These are phyloP conservation scores for Calidris pugnax DNA, from an alignment of 2,113 vertebrate species.

Conservation along the genomic window DNA sequence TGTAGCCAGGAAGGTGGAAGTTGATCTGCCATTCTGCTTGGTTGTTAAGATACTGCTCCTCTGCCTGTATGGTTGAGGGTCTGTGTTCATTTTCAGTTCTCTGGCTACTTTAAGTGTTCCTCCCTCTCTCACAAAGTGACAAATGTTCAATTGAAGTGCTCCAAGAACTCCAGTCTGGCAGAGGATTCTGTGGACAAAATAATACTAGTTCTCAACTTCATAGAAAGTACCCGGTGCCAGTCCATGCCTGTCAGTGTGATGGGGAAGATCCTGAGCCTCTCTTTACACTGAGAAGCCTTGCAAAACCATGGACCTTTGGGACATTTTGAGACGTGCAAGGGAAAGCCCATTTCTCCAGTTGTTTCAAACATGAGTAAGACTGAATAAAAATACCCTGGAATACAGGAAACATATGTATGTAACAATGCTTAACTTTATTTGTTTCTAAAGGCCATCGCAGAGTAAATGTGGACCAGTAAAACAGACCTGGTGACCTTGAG, in stretches of 20 bases:
- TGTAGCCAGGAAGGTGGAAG: neutral
- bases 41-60: neutral
- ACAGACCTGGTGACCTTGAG: neutral
- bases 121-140: neutral
- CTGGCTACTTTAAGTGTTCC: neutral
- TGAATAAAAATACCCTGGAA: neutral
- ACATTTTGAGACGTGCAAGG: neutral
- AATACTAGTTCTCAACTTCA: neutral
- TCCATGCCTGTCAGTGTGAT: neutral
- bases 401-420: rapidly evolving
- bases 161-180: neutral
- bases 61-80: neutral
- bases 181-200: neutral
- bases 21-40: neutral
- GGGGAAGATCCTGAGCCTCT: neutral
- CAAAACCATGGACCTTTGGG: neutral
- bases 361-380: neutral
- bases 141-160: neutral
- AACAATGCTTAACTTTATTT: neutral
- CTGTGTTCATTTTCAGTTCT: neutral
- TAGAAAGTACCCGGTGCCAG: neutral
- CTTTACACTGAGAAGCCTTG: neutral
- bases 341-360: neutral
- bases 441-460: neutral
- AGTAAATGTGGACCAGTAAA: neutral